Base-by-base conservation (phyloP, 2,797 vertebrate genomes). In the Tachyglossus aculeatus region DNA sequence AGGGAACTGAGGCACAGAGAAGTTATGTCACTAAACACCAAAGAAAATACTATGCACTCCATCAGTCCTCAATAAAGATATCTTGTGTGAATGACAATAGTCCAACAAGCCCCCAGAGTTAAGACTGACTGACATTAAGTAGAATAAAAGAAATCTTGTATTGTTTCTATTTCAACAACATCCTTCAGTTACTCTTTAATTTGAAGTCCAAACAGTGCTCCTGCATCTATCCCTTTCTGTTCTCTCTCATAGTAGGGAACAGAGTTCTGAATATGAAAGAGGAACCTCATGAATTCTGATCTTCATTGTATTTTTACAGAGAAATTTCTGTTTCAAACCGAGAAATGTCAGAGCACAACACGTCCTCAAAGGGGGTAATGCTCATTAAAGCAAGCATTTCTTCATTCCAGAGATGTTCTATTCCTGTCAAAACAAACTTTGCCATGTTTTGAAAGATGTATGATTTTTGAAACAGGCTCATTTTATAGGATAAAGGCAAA, bases 401-500 rank as follows among this genome's bases (percentile, higher is more conserved):
- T 6, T 39, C 75, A 0, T 83, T 74, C 71, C 18, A 1, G 44
- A 77, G 77, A 72, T 14, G 60, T 10, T 33, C 70, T 6, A 0
- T 41, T 73, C 68, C 79, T 81, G 77, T 88, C 88, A 85, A 79
- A 83, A 83, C 84, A 87, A 83, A 87, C 82, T 78, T 78, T 1
- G 56, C 57, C 1, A 4, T 19, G 69, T 73, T 73, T 69, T 66
- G 81, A 80, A 85, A 85, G 22, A 81, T 48, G 66, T 27, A 4
- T 6, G 4, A 73, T 43, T 69, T 83, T 39, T 79, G 78, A 79
- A 77, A 83, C 61, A 2, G 6, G 51, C 63, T 88, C 76, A 56
- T 74, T 78, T 72, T 78, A 45, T 62, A 60, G 11, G 61, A 70
- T 68, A 74, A 74, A 72, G 69, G 52, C 52, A 56, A 38, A 57